These are phyloP conservation scores for Drosophila pseudoobscura DNA, from an alignment of 1,140 invertebrate genomes.

Conservation along the genomic window DNA sequence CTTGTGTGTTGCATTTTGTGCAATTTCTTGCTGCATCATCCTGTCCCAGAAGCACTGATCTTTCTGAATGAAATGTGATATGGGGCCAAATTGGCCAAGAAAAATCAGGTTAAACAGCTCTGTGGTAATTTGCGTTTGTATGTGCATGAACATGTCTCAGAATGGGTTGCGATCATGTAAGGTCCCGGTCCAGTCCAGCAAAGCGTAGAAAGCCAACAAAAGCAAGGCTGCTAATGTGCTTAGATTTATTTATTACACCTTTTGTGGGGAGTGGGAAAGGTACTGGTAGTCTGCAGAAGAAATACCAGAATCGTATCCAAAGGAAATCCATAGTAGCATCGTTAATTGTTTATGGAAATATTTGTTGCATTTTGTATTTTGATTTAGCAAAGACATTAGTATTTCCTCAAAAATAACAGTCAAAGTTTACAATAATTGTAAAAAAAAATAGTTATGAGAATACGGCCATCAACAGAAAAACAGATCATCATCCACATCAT, in stretches of 20 bases:
- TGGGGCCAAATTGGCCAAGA: slow-evolving; percentile 55
- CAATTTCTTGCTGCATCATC: slow-evolving; percentile 66
- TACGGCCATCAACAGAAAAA: slow-evolving; percentile 36
- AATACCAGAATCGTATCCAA: background rate
- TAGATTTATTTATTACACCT: slow-evolving; percentile 30
- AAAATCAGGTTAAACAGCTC: slow-evolving; percentile 78
- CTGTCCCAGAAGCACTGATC: slow-evolving; percentile 33
- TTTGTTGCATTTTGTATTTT: slow-evolving; percentile 68
- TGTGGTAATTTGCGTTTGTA: slow-evolving; percentile 65
- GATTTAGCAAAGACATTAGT: slow-evolving; percentile 46
- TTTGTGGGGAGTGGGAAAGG: background rate
- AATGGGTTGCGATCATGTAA: too few species aligned
- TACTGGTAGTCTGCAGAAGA: background rate
- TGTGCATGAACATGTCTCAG: slow-evolving; percentile 7
- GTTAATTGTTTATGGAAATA: slow-evolving; percentile 39
- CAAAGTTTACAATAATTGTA: slow-evolving; percentile 64
- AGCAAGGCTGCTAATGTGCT: slow-evolving; percentile 44
- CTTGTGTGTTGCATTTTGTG: slow-evolving; percentile 49
- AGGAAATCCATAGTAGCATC: too few species aligned
- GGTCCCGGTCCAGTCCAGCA: too few species aligned
- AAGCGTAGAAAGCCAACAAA: too few species aligned
- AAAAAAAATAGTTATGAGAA: slow-evolving; percentile 29
- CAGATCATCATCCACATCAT: slow-evolving; percentile 1
- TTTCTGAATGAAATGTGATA: slow-evolving; percentile 70
- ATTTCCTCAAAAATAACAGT: slow-evolving; percentile 65